Evolutionary conservation across 2,797 vertebrate species (phyloP).

Genomic region (Hyperoplus immaculatus): DNA sequence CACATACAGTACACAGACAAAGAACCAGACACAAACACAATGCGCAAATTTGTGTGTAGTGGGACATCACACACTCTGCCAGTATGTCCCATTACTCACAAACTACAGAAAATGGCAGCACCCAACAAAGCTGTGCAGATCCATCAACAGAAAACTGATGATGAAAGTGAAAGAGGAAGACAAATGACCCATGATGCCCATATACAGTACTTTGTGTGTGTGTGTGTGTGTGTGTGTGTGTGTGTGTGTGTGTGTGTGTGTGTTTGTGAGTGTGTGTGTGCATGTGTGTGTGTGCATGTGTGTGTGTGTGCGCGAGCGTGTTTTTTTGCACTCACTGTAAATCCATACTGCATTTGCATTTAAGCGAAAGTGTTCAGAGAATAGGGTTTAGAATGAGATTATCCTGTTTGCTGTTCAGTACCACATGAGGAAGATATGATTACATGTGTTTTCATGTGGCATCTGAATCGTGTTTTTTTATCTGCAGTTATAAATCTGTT

Average conservation of each 20-base stretch:
- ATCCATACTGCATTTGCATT: background rate
- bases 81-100: conserved; percentile 22
- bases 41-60: conserved; percentile 35
- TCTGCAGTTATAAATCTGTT: background rate
- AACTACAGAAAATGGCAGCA: conserved; percentile 37
- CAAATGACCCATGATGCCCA: conserved; percentile 26
- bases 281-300: no score
- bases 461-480: background rate
- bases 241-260: no score
- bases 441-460: background rate
- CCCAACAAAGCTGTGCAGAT: conserved; percentile 14
- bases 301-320: background rate
- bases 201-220: background rate
- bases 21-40: conserved; percentile 1
- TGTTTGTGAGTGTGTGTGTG: no score
- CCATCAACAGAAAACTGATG: conserved; percentile 34
- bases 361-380: background rate
- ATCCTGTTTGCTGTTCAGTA: background rate
- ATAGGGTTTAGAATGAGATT: background rate
- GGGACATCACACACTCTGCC: conserved; percentile 23
- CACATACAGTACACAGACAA: conserved; percentile 8
- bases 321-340: background rate
- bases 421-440: background rate
- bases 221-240: background rate
- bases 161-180: conserved; percentile 28